Conservation (phyloP, 2,888 invertebrate species). For the Dioctria rufipes region DNA sequence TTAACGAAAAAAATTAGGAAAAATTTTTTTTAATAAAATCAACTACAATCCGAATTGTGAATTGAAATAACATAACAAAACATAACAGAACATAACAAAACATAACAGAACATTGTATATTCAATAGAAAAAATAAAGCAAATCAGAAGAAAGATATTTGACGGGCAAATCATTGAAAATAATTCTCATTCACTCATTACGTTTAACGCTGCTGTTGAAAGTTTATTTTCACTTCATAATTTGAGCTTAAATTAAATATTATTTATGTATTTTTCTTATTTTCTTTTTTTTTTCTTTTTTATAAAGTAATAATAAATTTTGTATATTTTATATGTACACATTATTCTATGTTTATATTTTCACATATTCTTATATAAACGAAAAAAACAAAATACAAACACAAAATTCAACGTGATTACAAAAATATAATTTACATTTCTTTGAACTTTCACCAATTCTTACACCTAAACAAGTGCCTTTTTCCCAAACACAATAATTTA, state of each 20-base stretch:
- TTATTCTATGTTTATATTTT: neutral
- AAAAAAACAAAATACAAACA: too few species aligned
- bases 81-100: too few species aligned
- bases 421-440: neutral
- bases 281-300: slow-evolving; percentile 14
- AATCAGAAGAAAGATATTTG: slow-evolving; percentile 16
- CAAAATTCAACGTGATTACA: slow-evolving; percentile 9
- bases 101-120: slow-evolving; percentile 4
- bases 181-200: slow-evolving; percentile 43
- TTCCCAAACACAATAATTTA: neutral
- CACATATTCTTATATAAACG: neutral
- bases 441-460: slow-evolving; percentile 18
- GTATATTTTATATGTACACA: too few species aligned
- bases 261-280: neutral
- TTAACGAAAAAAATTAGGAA: slow-evolving; percentile 3
- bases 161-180: slow-evolving; percentile 39
- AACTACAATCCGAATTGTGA: slow-evolving; percentile 24
- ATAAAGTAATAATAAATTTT: slow-evolving; percentile 16
- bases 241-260: neutral
- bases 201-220: slow-evolving; percentile 9
- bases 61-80: slow-evolving; percentile 18
- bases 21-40: neutral
- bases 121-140: slow-evolving; percentile 36
- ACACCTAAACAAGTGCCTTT: slow-evolving; percentile 31
- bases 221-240: slow-evolving; percentile 11